Conservation (phyloP, 2,797 vertebrate species). For the Orestias chungarensis region DNA sequence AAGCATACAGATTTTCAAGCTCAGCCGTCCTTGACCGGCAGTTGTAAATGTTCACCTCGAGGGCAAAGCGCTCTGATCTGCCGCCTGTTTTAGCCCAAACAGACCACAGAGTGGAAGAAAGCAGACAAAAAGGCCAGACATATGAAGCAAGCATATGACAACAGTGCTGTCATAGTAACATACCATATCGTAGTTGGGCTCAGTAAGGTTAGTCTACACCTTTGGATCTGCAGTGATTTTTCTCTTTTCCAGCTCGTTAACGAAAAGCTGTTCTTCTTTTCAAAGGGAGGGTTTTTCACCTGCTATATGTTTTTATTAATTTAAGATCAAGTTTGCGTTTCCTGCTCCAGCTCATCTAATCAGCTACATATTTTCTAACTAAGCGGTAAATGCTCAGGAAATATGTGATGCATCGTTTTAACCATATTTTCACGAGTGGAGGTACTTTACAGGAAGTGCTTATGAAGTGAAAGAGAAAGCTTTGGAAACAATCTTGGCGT, state of each 20-base stretch:
- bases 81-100: constrained; percentile 38
- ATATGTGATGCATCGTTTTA: neutral
- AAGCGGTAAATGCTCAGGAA: neutral
- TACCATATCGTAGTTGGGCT: neutral
- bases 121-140: constrained; percentile 21
- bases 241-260: neutral
- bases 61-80: constrained; percentile 9
- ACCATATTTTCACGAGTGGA: neutral
- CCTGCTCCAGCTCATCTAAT: neutral
- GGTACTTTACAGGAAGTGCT: neutral
- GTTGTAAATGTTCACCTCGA: constrained; percentile 16
- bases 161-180: neutral
- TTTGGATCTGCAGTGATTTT: neutral
- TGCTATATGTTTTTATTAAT: neutral
- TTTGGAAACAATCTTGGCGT: neutral
- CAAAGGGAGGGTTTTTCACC: neutral
- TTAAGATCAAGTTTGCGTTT: neutral
- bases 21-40: neutral
- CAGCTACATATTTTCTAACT: neutral
- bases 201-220: neutral
- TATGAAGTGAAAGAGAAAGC: too few relatives aligned
- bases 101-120: constrained; percentile 17
- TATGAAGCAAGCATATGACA: constrained; percentile 9
- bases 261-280: neutral
- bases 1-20: constrained; percentile 9